These are phyloP conservation scores for Ciconia maguari DNA, from an alignment of 2,113 vertebrate genomes.

Conservation along the genomic window DNA sequence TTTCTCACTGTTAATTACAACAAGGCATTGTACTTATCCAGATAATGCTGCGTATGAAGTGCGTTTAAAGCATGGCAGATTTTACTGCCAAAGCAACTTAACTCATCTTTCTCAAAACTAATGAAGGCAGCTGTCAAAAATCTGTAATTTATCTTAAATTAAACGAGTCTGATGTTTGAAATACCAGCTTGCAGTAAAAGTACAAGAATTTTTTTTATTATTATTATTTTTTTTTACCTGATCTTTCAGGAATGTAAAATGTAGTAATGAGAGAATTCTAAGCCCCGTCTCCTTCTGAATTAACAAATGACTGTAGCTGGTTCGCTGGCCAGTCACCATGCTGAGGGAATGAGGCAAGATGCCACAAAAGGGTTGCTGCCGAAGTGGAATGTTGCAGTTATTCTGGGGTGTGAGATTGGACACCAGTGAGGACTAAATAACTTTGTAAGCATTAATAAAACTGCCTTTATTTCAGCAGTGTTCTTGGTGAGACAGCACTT, in stretches of 20 bases:
- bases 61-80: fast-evolving
- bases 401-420: background rate
- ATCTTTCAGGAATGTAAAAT: background rate
- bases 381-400: background rate
- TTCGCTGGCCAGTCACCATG: background rate
- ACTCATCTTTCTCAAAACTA: background rate
- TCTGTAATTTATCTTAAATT: background rate
- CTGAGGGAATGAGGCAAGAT: background rate
- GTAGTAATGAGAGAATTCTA: background rate
- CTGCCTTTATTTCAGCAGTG: background rate
- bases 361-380: background rate
- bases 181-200: background rate
- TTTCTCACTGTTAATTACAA: background rate
- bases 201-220: background rate
- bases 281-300: background rate
- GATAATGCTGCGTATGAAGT: background rate
- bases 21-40: background rate
- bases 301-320: background rate
- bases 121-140: background rate
- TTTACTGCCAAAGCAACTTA: background rate
- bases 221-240: too few relatives aligned
- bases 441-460: background rate
- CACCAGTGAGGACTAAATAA: background rate
- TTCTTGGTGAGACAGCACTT: background rate
- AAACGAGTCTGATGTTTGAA: background rate